phyloP scores from a whole-genome alignment of 1,140 invertebrate species.

The Myzus persicae region DNA sequence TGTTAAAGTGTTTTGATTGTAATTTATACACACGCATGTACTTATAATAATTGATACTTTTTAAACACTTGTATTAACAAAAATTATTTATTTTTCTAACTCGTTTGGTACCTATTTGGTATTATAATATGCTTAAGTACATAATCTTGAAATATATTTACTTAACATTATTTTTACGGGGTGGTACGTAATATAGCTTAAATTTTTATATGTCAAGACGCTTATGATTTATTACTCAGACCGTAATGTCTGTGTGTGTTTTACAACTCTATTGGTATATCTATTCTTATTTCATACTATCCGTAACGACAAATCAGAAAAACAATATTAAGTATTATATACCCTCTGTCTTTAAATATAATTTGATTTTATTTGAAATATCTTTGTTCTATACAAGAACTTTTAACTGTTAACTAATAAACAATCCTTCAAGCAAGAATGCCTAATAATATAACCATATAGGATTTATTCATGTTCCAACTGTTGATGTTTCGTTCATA shows the following conservation, averaged over 20 bases:
- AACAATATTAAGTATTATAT: not conserved
- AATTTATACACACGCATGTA: not conserved
- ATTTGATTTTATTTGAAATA: not conserved
- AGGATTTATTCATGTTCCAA: not conserved
- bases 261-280: not conserved
- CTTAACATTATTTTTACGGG: not conserved
- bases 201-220: not conserved
- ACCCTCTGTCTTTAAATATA: not conserved
- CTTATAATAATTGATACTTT: not conserved
- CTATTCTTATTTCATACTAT: not conserved
- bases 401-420: not conserved
- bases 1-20: conserved; percentile 39
- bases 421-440: not conserved
- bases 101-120: not conserved
- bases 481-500: not conserved
- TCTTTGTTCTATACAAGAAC: not conserved
- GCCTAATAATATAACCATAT: not conserved
- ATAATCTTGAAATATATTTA: conserved; percentile 15
- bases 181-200: not conserved
- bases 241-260: too few relatives aligned
- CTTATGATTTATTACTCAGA: too few relatives aligned
- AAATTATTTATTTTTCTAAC: not conserved
- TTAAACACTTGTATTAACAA: not conserved
- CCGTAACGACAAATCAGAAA: not conserved
- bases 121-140: not conserved